These are phyloP conservation scores for Rhagonycha fulva DNA, from an alignment of 2,888 invertebrate species.

Conservation along the genomic window DNA sequence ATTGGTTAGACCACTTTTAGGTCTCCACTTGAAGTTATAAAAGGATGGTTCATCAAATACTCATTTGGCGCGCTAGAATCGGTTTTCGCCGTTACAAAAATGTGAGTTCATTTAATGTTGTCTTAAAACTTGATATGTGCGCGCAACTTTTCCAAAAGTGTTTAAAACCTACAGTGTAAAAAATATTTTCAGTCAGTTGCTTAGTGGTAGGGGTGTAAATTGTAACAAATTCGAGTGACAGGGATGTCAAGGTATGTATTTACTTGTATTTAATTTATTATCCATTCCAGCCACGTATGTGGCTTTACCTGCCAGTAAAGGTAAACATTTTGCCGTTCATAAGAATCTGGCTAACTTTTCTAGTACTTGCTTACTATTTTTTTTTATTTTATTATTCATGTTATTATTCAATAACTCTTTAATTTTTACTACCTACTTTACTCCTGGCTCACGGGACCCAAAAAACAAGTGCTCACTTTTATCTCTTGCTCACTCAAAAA, in stretches of 20 bases:
- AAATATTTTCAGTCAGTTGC: conserved; percentile 32
- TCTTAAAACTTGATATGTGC: conserved; percentile 32
- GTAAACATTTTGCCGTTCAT: conserved; percentile 35
- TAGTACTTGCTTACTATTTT: conserved; percentile 16
- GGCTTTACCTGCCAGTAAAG: conserved; percentile 41
- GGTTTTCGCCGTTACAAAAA: conserved; percentile 47
- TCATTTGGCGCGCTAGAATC: conserved; percentile 44
- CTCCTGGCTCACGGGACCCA: neutral
- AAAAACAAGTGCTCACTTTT: neutral
- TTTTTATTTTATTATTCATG: conserved; percentile 8
- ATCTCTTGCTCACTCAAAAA: neutral
- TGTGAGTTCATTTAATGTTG: conserved; percentile 40
- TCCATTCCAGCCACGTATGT: conserved; percentile 46
- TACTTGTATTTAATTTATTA: conserved; percentile 34
- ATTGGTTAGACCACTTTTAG: conserved; percentile 18
- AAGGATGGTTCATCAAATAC: conserved; percentile 41
- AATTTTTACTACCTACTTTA: neutral
- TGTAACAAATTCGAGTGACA: conserved; percentile 34
- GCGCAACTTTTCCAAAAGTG: conserved; percentile 35
- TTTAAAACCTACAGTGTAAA: conserved; percentile 34
- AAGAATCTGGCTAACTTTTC: conserved; percentile 22
- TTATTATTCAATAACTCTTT: neutral
- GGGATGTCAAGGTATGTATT: conserved; percentile 33
- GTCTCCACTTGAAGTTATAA: conserved; percentile 32
- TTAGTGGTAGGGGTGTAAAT: conserved; percentile 37